phyloP scores from a whole-genome alignment of 1,140 invertebrate species.

The Diachasma alloeum region DNA sequence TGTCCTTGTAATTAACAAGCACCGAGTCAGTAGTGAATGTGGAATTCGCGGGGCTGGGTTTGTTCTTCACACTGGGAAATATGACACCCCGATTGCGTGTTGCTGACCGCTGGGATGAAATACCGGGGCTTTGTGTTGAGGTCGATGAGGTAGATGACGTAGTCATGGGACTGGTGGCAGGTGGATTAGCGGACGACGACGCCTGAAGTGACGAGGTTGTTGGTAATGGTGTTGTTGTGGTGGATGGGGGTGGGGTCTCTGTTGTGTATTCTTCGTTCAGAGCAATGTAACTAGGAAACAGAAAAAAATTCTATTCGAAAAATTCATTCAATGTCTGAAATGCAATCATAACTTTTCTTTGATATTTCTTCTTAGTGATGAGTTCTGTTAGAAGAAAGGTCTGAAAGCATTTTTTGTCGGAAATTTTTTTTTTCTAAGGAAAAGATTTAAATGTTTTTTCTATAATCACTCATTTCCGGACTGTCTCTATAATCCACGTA shows the following conservation, averaged over 20 bases:
- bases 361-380: no score
- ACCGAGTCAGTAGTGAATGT: constrained; percentile 77
- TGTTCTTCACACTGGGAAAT: constrained; percentile 90
- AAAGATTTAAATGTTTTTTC: no score
- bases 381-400: no score
- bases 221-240: constrained; percentile 45
- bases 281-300: constrained; percentile 42
- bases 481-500: no score
- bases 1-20: constrained; percentile 77
- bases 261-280: constrained; percentile 50
- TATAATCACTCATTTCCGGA: no score
- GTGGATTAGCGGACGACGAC: constrained; percentile 43
- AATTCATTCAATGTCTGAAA: no score
- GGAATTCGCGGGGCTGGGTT: constrained; percentile 82
- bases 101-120: constrained; percentile 56
- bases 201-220: constrained; percentile 45
- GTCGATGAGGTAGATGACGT: constrained; percentile 46
- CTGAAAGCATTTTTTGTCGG: no score
- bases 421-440: no score
- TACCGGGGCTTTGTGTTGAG: constrained; percentile 40
- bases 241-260: constrained; percentile 50
- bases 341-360: no score
- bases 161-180: constrained; percentile 48
- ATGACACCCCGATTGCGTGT: constrained; percentile 81
- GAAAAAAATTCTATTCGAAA: no score